Evolutionary conservation across 2,888 invertebrate genomes (phyloP).

Genomic region (Ceratothoa steindachneri): DNA sequence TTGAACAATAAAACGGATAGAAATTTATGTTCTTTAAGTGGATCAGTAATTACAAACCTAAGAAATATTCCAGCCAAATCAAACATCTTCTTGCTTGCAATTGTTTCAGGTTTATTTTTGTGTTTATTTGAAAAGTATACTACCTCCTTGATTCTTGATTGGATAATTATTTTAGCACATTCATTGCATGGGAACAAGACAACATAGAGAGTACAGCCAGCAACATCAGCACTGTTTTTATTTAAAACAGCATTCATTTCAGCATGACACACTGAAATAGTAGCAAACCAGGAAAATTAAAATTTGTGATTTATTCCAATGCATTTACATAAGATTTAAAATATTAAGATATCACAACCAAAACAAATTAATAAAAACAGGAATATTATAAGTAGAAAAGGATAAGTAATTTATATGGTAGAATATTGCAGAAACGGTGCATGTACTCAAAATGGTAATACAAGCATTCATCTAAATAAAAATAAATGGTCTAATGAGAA

Average conservation of each 20-base stretch:
- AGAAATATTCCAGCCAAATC: slow-evolving; percentile 69
- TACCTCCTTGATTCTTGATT: slow-evolving; percentile 77
- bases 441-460: no score
- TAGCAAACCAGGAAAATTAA: slow-evolving; percentile 11
- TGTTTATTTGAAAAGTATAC: slow-evolving; percentile 80
- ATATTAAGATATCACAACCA: no score
- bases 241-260: slow-evolving; percentile 96
- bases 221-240: slow-evolving; percentile 72
- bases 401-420: no score
- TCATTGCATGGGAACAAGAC: slow-evolving; percentile 86
- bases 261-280: slow-evolving; percentile 84
- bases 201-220: slow-evolving; percentile 78
- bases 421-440: no score
- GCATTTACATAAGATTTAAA: no score
- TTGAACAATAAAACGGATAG: no score
- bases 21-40: no score
- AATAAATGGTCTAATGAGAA: no score
- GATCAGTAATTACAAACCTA: slow-evolving; percentile 54
- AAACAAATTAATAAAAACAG: no score
- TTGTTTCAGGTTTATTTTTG: slow-evolving; percentile 62
- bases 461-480: no score
- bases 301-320: no score
- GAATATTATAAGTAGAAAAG: no score
- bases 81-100: slow-evolving; percentile 77
- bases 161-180: slow-evolving; percentile 94